These are phyloP conservation scores for Homarus gammarus DNA, from an alignment of 2,888 invertebrate genomes.

Conservation along the genomic window DNA sequence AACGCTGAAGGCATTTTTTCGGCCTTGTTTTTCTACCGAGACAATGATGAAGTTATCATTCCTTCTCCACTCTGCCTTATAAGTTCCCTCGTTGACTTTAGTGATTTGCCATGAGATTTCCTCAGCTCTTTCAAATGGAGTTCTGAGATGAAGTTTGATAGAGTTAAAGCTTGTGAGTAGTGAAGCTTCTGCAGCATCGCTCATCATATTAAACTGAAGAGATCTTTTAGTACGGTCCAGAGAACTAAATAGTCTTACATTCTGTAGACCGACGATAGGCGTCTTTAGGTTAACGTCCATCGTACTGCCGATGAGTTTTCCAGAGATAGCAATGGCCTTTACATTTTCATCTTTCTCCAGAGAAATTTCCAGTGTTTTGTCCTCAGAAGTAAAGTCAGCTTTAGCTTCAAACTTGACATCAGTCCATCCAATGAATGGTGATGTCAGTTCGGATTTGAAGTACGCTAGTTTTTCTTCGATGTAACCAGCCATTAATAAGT, in stretches of 20 bases:
- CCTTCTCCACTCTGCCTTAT: conserved; percentile 52
- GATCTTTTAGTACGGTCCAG: conserved; percentile 70
- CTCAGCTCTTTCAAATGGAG: conserved; percentile 57
- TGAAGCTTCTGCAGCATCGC: conserved; percentile 50
- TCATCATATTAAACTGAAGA: conserved; percentile 68
- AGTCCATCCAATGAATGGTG: conserved; percentile 57
- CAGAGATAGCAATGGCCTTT: conserved; percentile 55
- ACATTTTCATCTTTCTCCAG: conserved; percentile 47
- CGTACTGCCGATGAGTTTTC: conserved; percentile 62
- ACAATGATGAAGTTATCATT: conserved; percentile 53
- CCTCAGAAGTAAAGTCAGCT: conserved; percentile 52
- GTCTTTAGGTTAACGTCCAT: conserved; percentile 60
- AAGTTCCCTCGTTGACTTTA: conserved; percentile 33
- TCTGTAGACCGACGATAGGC: conserved; percentile 60
- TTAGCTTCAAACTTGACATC: conserved; percentile 35
- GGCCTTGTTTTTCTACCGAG: conserved; percentile 10
- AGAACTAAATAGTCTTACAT: conserved; percentile 50
- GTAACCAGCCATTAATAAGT: conserved; percentile 34
- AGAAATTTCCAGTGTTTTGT: conserved; percentile 57
- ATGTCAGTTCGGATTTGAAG: conserved; percentile 31
- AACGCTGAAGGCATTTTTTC: conserved; percentile 31
- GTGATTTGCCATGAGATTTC: conserved; percentile 54
- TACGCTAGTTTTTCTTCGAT: conserved; percentile 36
- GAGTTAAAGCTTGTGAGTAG: conserved; percentile 68
- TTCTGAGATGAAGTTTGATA: conserved; percentile 50